phyloP scores from a whole-genome alignment of 2,888 invertebrate genomes.

The Spilarctia lutea region DNA sequence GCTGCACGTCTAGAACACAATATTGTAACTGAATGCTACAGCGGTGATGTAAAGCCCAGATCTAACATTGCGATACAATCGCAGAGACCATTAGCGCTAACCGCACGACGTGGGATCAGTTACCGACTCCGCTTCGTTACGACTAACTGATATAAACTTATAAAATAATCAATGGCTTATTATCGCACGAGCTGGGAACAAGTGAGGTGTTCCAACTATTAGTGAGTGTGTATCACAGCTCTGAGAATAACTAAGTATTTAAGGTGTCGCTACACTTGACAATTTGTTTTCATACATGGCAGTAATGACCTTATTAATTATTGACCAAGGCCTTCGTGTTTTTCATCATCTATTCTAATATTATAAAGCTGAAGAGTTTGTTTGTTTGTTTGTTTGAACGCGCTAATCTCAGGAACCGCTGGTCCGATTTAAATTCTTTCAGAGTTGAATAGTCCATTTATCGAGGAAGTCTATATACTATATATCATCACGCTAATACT shows the following conservation, averaged over 20 bases:
- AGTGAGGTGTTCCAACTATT: conserved; percentile 9
- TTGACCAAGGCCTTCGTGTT: not conserved
- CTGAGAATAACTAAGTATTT: not conserved
- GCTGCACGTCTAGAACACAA: not conserved
- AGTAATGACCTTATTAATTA: not conserved
- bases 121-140: conserved; percentile 1
- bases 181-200: conserved; percentile 20
- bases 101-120: conserved; percentile 14
- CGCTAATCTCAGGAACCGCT: too few relatives aligned
- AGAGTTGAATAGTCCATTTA: too few relatives aligned
- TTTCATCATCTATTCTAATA: not conserved
- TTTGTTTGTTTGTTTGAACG: too few relatives aligned
- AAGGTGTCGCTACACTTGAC: not conserved
- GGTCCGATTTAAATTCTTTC: too few relatives aligned
- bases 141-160: conserved; percentile 12
- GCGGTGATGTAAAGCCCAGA: conserved; percentile 2
- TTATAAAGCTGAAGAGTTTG: too few relatives aligned
- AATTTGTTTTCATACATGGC: not conserved
- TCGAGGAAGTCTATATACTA: too few relatives aligned
- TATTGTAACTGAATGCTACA: conserved; percentile 1
- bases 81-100: conserved; percentile 15
- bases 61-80: conserved; percentile 15
- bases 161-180: conserved; percentile 22
- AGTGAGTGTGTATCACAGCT: not conserved
- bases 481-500: too few relatives aligned